Conservation (phyloP, 1,140 invertebrate species). For the Leguminivora glycinivorella region DNA sequence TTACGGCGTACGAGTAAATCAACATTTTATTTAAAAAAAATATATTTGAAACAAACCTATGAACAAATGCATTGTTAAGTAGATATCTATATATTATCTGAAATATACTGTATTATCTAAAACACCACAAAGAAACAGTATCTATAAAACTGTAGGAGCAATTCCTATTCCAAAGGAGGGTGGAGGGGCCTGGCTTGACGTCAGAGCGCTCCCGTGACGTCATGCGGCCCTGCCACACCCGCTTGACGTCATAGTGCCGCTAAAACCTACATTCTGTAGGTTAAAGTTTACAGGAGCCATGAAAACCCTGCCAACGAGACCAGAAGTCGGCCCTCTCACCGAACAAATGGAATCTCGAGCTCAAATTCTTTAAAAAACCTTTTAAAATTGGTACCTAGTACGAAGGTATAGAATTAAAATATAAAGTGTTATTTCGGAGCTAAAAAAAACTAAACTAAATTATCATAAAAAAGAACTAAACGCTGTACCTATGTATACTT, state of each 20-base stretch:
- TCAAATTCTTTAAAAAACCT: neutral
- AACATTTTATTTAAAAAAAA: no score
- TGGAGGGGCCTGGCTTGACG: conserved; percentile 60
- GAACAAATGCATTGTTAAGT: no score
- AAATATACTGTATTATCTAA: conserved; percentile 34
- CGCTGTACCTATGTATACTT: no score
- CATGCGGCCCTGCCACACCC: conserved; percentile 72
- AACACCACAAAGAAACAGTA: conserved; percentile 67
- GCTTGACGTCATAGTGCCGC: conserved; percentile 66
- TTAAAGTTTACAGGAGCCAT: neutral
- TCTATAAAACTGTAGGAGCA: conserved; percentile 59
- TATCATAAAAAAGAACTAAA: no score
- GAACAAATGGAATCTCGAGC: no score
- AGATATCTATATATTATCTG: no score
- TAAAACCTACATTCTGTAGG: conserved; percentile 32
- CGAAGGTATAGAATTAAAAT: neutral
- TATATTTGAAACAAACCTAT: no score
- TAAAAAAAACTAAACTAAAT: no score
- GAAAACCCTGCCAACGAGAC: neutral
- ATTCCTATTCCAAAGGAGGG: conserved; percentile 47
- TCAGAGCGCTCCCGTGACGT: conserved; percentile 74
- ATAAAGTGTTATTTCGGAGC: no score
- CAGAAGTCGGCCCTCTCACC: neutral
- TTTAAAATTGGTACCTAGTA: neutral
- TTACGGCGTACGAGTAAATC: no score